Evolutionary conservation across 1,140 invertebrate genomes (phyloP).

Genomic region (Euborellia annulipes): DNA sequence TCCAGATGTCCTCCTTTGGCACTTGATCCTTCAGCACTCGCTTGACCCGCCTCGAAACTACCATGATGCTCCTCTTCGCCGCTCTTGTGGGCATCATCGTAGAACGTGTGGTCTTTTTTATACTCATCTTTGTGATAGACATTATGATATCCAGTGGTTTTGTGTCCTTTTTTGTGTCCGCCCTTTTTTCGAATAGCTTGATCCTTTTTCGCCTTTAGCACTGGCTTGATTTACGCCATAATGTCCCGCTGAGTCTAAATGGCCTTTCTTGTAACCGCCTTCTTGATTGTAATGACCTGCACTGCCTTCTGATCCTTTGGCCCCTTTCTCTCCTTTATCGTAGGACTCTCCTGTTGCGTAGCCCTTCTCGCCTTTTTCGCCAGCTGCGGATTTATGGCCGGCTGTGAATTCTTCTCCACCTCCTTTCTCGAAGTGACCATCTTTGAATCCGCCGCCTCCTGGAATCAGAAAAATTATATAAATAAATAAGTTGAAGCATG

Average conservation of each 20-base stretch:
- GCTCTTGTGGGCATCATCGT: constrained; percentile 46
- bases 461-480: too few species aligned
- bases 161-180: constrained; percentile 44
- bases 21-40: constrained; percentile 27
- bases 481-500: too few species aligned
- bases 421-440: too few species aligned
- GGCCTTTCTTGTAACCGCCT: constrained; percentile 24
- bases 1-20: constrained; percentile 32
- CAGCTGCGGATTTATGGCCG: constrained; percentile 2
- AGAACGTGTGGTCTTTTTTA: constrained; percentile 56
- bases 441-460: constrained; percentile 2
- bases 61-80: constrained; percentile 41
- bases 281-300: constrained; percentile 26
- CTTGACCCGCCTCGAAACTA: constrained; percentile 29
- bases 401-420: constrained; percentile 9
- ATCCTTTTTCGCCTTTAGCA: constrained; percentile 25
- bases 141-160: constrained; percentile 51
- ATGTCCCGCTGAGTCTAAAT: constrained; percentile 25
- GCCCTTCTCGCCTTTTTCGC: constrained; percentile 11
- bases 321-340: constrained; percentile 25
- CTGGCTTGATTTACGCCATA: constrained; percentile 29
- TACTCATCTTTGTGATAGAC: constrained; percentile 56
- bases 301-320: constrained; percentile 22
- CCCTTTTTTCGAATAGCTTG: constrained; percentile 26
- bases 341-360: constrained; percentile 19